Evolutionary conservation across 1,140 invertebrate genomes (phyloP), one percentile per base, ranked within the genome.

Genomic region (Cryptotermes secundus): DNA sequence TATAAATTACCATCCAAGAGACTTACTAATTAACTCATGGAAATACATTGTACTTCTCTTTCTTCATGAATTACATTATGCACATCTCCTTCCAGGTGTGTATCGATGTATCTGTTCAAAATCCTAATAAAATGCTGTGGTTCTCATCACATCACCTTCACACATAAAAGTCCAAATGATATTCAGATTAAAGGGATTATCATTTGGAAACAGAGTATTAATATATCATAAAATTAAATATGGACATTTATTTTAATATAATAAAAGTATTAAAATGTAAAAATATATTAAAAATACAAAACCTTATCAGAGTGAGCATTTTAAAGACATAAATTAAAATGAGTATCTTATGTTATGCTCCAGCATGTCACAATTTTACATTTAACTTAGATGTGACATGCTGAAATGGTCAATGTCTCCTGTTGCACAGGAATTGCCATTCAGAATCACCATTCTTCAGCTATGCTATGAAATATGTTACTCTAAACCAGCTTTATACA

Each of bases 271-370:
- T 72, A 72, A 49, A 49, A 49, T 49, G 45, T 49, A 49, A 72
- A 72, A 72, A 72, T 72, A 72, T 72, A 31, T 72, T 72, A 72
- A 72, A 49, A 72, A 72, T 72, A 72, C 59, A 72, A 72, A 72
- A 72, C n/a, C 59, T 72, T 72, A n/a, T 72, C 59, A 31, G 59
- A 72, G 59, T 72, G 59, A 72, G 59, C 31, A 72, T 72, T 72
- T 72, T n/a, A 31, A 72, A 14, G 59, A 72, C n/a, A 49, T 49
- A 72, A 72, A 72, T 72, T n/a, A 72, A 72, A 72, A 72, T 72
- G 59, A 72, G n/a, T 72, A 72, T 72, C n/a, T 7, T 72, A 72
- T 72, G 26, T 72, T 4, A 59, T 59, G 53, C 26, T 59, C 19
- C 53, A n/a, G 7, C 59, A 72, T 7, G n/a, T 72, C 59, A 31